Conservation (phyloP, 2,888 invertebrate genomes). For the Agriopis marginaria region DNA sequence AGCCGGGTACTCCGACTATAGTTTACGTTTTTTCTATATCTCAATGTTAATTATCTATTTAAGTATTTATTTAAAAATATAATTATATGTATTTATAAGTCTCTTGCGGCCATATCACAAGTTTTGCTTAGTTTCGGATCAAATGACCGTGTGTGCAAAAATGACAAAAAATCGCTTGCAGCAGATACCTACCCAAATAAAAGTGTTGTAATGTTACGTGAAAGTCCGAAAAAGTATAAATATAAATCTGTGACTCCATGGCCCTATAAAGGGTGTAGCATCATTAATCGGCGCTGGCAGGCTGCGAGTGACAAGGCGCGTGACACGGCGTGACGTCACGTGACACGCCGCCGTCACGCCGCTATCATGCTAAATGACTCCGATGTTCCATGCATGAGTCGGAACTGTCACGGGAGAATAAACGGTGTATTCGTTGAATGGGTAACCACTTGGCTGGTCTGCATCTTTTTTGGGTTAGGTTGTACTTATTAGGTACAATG, state of each 20-base stretch:
- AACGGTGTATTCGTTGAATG: background rate
- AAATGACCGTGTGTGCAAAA: too few relatives aligned
- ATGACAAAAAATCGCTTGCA: too few relatives aligned
- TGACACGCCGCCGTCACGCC: conserved; percentile 12
- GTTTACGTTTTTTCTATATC: too few relatives aligned
- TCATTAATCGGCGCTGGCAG: conserved; percentile 37
- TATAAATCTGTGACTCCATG: conserved; percentile 8
- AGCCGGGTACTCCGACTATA: too few relatives aligned
- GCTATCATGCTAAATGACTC: conserved; percentile 27
- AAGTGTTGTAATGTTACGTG: too few relatives aligned
- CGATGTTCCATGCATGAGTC: background rate
- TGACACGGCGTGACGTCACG: conserved; percentile 28
- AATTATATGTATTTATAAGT: too few relatives aligned
- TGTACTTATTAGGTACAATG: background rate
- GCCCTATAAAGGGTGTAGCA: conserved; percentile 28
- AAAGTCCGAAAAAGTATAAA: too few relatives aligned
- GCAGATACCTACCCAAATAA: too few relatives aligned
- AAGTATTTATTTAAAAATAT: too few relatives aligned
- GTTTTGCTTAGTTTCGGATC: too few relatives aligned
- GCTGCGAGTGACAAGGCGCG: conserved; percentile 30
- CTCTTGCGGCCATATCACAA: too few relatives aligned
- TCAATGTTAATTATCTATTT: too few relatives aligned
- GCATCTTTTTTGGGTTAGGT: background rate
- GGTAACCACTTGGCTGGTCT: background rate
- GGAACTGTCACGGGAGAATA: background rate